phyloP scores from a whole-genome alignment of 1,140 invertebrate species.

The Drosophila truncata region DNA sequence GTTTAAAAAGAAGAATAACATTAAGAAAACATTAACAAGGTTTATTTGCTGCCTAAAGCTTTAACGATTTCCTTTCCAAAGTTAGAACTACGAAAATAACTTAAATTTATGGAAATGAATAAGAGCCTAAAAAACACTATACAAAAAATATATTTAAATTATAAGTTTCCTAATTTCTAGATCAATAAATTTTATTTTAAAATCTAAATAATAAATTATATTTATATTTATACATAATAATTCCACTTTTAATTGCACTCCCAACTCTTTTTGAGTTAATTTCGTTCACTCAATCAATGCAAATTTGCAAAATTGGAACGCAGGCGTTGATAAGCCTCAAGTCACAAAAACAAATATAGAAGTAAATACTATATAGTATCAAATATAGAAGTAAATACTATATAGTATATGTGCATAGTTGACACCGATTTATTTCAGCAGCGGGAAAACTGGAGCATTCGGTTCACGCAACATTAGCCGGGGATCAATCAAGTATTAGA shows the following conservation, averaged over 20 bases:
- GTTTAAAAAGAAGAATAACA: not conserved
- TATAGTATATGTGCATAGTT: not conserved
- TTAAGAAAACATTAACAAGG: too few relatives aligned
- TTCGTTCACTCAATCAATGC: not conserved
- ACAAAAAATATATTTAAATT: not conserved
- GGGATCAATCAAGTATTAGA: slow-evolving; percentile 47
- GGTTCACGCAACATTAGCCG: slow-evolving; percentile 44
- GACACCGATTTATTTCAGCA: slow-evolving; percentile 5
- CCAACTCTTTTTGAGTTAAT: not conserved
- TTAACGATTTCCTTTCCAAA: not conserved
- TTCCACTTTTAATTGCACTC: not conserved
- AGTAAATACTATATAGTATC: not conserved
- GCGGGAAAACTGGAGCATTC: slow-evolving; percentile 26
- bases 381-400: slow-evolving; percentile 3
- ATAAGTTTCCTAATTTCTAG: not conserved
- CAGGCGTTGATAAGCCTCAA: slow-evolving; percentile 15
- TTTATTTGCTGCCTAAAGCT: not conserved
- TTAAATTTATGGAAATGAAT: not conserved
- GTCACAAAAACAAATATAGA: slow-evolving; percentile 13
- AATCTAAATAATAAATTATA: not conserved
- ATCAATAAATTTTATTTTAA: too few relatives aligned
- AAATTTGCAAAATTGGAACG: not conserved
- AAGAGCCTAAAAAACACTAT: not conserved
- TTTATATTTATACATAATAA: not conserved
- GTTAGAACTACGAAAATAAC: not conserved